phyloP scores from a whole-genome alignment of 2,888 invertebrate genomes.

The Agonopterix subpropinquella region DNA sequence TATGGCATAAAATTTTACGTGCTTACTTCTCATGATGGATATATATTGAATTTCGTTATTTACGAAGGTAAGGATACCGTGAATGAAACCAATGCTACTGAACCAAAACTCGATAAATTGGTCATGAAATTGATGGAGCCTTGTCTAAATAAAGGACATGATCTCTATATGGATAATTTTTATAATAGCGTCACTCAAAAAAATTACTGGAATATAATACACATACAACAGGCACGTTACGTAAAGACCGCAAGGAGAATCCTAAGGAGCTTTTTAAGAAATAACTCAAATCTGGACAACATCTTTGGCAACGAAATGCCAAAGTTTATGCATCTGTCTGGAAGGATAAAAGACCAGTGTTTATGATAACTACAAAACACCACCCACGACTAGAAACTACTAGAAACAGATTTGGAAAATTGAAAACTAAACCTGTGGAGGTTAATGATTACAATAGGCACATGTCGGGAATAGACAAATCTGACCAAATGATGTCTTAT shows the following conservation, averaged over 20 bases:
- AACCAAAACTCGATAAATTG: slow-evolving; percentile 5
- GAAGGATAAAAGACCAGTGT: slow-evolving; percentile 11
- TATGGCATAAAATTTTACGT: slow-evolving; percentile 14
- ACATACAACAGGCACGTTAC: slow-evolving; percentile 11
- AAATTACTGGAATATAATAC: slow-evolving; percentile 17
- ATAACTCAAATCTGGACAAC: slow-evolving; percentile 13
- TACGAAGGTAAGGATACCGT: slow-evolving; percentile 7
- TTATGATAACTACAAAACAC: slow-evolving; percentile 10
- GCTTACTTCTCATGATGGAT: slow-evolving; percentile 10
- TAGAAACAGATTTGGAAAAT: slow-evolving; percentile 9
- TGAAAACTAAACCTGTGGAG: slow-evolving; percentile 9
- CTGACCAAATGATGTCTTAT: slow-evolving; percentile 12
- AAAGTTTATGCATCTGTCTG: slow-evolving; percentile 11
- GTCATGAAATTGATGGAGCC: slow-evolving; percentile 10
- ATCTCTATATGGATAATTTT: slow-evolving; percentile 13
- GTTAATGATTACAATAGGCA: slow-evolving; percentile 11
- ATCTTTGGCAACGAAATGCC: slow-evolving; percentile 9
- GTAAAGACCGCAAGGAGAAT: slow-evolving; percentile 12
- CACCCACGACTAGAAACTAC: slow-evolving; percentile 7
- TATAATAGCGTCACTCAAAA: slow-evolving; percentile 18
- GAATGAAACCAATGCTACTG: not conserved
- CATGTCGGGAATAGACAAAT: slow-evolving; percentile 11
- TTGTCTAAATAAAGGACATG: slow-evolving; percentile 14
- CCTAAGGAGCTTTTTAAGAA: slow-evolving; percentile 5
- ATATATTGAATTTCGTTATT: slow-evolving; percentile 13